Evolutionary conservation across 2,797 vertebrate species (phyloP).

Genomic region (Echiichthys vipera): DNA sequence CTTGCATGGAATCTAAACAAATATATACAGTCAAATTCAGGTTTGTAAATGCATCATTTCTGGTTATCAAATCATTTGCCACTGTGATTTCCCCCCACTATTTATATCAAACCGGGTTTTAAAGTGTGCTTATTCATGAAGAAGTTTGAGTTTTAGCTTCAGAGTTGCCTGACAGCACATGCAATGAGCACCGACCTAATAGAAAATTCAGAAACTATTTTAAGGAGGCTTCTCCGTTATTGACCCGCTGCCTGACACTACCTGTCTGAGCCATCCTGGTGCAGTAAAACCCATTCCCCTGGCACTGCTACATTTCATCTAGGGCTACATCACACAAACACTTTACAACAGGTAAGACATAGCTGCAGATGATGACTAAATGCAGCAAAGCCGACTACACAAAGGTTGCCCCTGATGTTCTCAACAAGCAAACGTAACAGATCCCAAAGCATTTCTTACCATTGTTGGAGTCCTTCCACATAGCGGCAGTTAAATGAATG

Average conservation of each 20-base stretch:
- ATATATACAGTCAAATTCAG: not conserved
- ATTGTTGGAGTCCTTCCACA: constrained; percentile 80
- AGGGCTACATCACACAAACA: not conserved
- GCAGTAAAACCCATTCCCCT: not conserved
- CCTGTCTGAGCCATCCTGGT: not conserved
- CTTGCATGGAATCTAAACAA: not conserved
- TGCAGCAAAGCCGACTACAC: not conserved
- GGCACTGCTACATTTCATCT: not conserved
- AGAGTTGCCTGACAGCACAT: not conserved
- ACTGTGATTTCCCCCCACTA: not conserved
- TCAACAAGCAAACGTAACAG: not conserved
- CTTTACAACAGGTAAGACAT: not conserved
- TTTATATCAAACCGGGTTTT: not conserved
- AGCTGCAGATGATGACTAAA: not conserved
- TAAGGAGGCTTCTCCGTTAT: not conserved
- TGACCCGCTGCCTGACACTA: not conserved
- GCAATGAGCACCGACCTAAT: not conserved
- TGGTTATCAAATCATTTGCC: not conserved
- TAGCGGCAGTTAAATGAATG: constrained; percentile 46
- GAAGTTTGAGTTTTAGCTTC: not conserved
- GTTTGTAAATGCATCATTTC: not conserved
- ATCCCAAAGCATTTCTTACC: constrained; percentile 70
- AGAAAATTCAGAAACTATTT: not conserved
- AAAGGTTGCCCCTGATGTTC: not conserved
- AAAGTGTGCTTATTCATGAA: not conserved